These are phyloP conservation scores for Dasysyrphus albostriatus DNA, from an alignment of 2,888 invertebrate species.

Conservation along the genomic window DNA sequence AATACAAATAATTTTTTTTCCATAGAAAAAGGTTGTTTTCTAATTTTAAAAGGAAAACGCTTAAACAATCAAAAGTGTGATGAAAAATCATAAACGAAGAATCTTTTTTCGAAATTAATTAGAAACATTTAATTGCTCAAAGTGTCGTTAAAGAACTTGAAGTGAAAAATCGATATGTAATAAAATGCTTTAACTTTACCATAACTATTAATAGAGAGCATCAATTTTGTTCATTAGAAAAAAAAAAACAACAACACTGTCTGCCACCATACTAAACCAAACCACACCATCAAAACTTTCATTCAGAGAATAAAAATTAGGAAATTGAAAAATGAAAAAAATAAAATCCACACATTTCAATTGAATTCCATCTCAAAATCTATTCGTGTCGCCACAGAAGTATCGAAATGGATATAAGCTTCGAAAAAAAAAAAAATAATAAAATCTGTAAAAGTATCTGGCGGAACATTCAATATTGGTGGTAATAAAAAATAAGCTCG, in stretches of 20 bases:
- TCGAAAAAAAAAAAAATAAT: slow-evolving; percentile 9
- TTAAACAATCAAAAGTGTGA: no score
- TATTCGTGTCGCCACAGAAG: slow-evolving; percentile 50
- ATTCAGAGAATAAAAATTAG: slow-evolving; percentile 55
- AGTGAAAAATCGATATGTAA: background rate
- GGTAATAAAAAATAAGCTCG: slow-evolving; percentile 83
- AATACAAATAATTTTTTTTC: no score
- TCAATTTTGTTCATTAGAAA: slow-evolving; percentile 50
- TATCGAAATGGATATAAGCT: slow-evolving; percentile 46
- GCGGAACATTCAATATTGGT: slow-evolving; percentile 80
- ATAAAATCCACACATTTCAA: slow-evolving; percentile 48
- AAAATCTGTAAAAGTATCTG: slow-evolving; percentile 70
- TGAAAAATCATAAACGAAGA: background rate
- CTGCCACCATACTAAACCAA: slow-evolving; percentile 30
- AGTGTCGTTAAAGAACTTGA: background rate
- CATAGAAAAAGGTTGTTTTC: no score
- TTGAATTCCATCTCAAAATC: slow-evolving; percentile 49
- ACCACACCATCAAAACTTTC: background rate
- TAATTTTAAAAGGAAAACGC: no score
- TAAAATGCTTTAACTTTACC: background rate
- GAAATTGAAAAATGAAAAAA: slow-evolving; percentile 67
- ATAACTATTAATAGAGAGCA: slow-evolving; percentile 45
- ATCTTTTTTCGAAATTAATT: background rate
- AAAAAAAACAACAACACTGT: slow-evolving; percentile 42
- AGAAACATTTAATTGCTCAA: background rate